Evolutionary conservation across 2,888 invertebrate genomes (phyloP), one percentile per base, ranked within the genome.

Genomic region (Eledona agricola): DNA sequence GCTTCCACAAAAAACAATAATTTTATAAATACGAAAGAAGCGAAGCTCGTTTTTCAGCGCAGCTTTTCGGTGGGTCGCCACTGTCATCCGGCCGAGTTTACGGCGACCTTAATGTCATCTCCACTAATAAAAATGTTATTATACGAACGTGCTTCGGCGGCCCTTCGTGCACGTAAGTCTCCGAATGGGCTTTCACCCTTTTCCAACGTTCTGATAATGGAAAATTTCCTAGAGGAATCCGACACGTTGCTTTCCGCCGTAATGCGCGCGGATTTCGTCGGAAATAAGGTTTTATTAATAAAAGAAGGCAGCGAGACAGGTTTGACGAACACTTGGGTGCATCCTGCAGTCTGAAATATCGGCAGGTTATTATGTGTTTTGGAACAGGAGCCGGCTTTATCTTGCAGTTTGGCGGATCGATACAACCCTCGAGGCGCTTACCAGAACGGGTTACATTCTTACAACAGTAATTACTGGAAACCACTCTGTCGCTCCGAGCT

Each of bases 81-180:
- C 62, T 67, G 69, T 67, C 69, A 68, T 66, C 65, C 64, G 57
- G 61, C 53, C 58, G 66, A 66, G 65, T 70, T 72, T 69, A 67
- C 65, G 67, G 59, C 26, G 62, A 70, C 70, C 66, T 71, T 72
- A 72, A 72, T 72, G 72, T 72, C 73, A 69, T 71, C 69, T 67
- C 66, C 70, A 66, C 71, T 72, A 72, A 72, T 73, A 72, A 73
- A 73, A 73, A 72, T 70, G 72, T 73, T 72, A 73, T 73, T 72
- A 73, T 69, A 66, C 68, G 60, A 65, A 72, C 72, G 72, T 73
- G 73, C 64, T 54, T 43, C 37, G 17, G 29, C 10, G 4, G 43
- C 55, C 55, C 53, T 58, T 51, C 34, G 26, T 59, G 38, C 63
- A 59, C 59, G 63, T 43, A 46, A 38, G 45, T 29, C 46, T 16